Base-by-base conservation (phyloP, 2,797 vertebrate genomes). In the Poecilia picta region DNA sequence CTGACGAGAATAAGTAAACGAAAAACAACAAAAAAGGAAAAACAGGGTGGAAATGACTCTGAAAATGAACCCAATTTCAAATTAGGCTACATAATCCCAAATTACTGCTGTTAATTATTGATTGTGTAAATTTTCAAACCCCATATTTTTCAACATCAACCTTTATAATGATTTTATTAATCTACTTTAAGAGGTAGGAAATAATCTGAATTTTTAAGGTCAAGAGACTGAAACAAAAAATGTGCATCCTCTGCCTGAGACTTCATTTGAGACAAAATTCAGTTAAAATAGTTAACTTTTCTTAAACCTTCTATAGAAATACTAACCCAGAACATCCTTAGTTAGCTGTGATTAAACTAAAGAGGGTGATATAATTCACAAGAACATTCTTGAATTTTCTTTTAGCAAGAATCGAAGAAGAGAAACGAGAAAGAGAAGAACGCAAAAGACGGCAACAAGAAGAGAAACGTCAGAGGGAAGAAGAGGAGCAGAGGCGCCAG, bases 361-460 rank as follows among this genome's bases (percentile, higher is more conserved):
- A 39, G 16, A 66, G n/a, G 28, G 62, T 39, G 8, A 66, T 23
- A 66, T 12, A 66, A 66, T 23, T 66, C 20, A 66, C 33, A 39
- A 66, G 2, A 12, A 16, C 16, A 23, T 47, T 46, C 2, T 2
- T 66, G 20, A 31, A 36, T 55, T 45, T 72, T 33, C 2, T 6
- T 59, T 15, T 12, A 78, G 76, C 51, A 3, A 72, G 76, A 72
- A 72, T 78, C 20, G 76, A 64, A 73, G 57, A 79, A 64, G 55
- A 73, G 8, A 64, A 64, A 51, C 43, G 8, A 64, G 74, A 66
- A 39, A 47, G 59, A 28, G 31, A 36, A 45, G 13, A 31, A 53
- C 46, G 23, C 0, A 12, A 76, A 28, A 45, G 28, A 64, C n/a
- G 8, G 7, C 70, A 62, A 72, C 28, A 53, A 43, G 33, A 73